Conservation (phyloP, 1,140 invertebrate genomes). For the Cydia amplana region DNA sequence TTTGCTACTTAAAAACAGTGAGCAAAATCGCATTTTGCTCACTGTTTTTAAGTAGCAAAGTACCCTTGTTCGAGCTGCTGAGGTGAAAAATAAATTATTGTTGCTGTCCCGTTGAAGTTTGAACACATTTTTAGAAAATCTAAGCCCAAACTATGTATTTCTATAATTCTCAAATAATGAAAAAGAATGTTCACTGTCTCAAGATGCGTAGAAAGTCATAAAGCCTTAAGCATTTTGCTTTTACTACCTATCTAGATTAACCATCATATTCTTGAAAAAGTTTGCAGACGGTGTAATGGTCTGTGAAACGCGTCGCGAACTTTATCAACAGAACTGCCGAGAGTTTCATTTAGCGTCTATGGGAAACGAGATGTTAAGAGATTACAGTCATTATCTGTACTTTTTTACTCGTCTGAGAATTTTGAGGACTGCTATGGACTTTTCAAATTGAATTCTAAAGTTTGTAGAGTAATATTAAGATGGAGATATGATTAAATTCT, state of each 20-base stretch:
- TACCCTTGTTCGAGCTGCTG: too few species aligned
- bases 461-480: too few species aligned
- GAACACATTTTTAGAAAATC: too few species aligned
- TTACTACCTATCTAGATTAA: background rate
- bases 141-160: too few species aligned
- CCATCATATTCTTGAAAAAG: background rate
- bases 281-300: constrained; percentile 7
- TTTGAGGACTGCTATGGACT: background rate
- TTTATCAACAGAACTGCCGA: background rate
- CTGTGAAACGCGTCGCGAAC: background rate
- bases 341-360: background rate
- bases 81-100: too few species aligned
- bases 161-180: background rate
- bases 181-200: too few species aligned
- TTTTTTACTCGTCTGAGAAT: background rate
- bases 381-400: background rate
- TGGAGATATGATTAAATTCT: too few species aligned
- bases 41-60: too few species aligned
- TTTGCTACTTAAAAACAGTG: too few species aligned
- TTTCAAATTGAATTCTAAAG: too few species aligned
- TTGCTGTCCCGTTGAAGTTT: too few species aligned
- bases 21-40: too few species aligned
- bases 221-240: background rate
- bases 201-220: background rate
- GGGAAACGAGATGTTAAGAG: constrained; percentile 8